Base-by-base conservation (phyloP, 2,113 vertebrate genomes). In the Hemichromis elongatus region DNA sequence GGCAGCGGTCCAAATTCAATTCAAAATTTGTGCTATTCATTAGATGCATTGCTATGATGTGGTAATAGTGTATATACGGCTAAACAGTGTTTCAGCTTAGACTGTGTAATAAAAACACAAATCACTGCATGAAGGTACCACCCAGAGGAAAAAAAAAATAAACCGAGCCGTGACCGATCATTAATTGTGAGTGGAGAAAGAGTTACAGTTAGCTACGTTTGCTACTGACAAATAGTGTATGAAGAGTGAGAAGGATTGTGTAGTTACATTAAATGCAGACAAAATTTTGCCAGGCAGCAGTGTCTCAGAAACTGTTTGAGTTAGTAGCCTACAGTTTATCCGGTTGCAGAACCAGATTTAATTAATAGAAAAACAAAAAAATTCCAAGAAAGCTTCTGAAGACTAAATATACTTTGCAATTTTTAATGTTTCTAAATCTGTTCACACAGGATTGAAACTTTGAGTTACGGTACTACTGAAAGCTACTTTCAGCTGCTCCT, bases 71-170 rank as follows among this genome's bases (percentile, higher is more conserved):
- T 85, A 90, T 85, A 85, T 42, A 89, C 18, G 68, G 79, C 83
- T 86, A 85, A 83, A 79, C 61, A 9, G 73, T 56, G 83, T 80
- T 84, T 78, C 85, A 33, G 9, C 53, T 14, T 42, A 90, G 85
- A 79, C 79, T 30, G 50, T 77, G 68, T 82, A 28, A 47, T 6
- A 80, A 81, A 83, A 88, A 90, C 85, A 88, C 42, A 45, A 66
- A 88, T 88, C 81, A 63, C 77, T 63, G 84, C 77, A 81, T 80
- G 77, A 89, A 89, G 35, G 68, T 79, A 88, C 77, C 88, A 83
- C 42, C 56, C 82, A 92, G 52, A 89, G 47, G 37, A 59, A 90
- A 88, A 87, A 88, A 87, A 86, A 88, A 87, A 89, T 54, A 84
- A 89, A 86, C 77, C 82, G 55, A 45, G 82, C 84, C 75, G 77